Evolutionary conservation across 2,888 invertebrate species (phyloP), one percentile per base, ranked within the genome.

Genomic region (Tetragnatha montana): DNA sequence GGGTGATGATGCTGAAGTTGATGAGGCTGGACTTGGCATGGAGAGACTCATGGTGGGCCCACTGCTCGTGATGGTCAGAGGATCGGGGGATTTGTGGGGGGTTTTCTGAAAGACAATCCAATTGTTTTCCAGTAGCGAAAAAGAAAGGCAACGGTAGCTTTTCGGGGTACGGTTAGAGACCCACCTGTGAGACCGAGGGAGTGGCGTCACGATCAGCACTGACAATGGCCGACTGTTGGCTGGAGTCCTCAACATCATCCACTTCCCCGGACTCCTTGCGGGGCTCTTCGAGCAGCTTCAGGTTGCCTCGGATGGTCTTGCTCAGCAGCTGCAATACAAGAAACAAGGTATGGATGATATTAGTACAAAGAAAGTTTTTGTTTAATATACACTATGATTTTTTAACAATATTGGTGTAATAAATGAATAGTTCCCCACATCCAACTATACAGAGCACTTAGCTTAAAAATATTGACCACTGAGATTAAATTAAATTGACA

Each of bases 241-340:
- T 92, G 14, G 92, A 92, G 88, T 92, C 93, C 86, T 92, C 92
- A 22, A 92, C 91, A 91, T 92, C 93, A 81, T 92, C 93, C 12
- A 92, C 92, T 87, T 93, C 92, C 76, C 92, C 92, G 8, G 93
- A 92, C 76, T 92, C 93, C 81, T 93, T 91, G 89, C 93, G 92
- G 7, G 93, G 94, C 92, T 93, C 93, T 92, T 95, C 94, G 89
- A 95, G 94, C 73, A 95, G 95, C 89, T 94, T 94, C 92, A 94
- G 94, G 94, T 96, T 94, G 93, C 96, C 96, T 95, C 96, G 96
- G 95, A 97, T 94, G 92, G 95, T 95, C 93, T 96, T 95, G 93
- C 95, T 95, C 95, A 97, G 95, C 94, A 97, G 95, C 96, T 97
- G 95, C 47, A 92, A n/a, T n/a, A n/a, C n/a, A n/a, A n/a, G 88